Evolutionary conservation across 2,113 vertebrate species (phyloP).

Genomic region (Muntiacus reevesi): DNA sequence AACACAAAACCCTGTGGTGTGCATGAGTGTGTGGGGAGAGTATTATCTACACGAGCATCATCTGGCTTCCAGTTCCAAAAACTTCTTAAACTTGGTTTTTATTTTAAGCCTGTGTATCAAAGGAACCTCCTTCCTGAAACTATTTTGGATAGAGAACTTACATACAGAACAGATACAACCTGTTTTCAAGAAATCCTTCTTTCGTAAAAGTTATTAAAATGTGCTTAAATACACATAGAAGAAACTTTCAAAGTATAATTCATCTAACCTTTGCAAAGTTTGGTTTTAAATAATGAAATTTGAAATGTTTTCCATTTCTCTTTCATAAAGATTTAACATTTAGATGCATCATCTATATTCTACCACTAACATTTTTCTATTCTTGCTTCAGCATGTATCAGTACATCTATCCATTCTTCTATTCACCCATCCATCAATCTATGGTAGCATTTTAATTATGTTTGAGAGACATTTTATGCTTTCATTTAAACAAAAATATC

Average conservation of each 20-base stretch:
- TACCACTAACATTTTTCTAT: background rate
- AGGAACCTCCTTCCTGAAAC: constrained; percentile 56
- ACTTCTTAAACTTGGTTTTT: constrained; percentile 38
- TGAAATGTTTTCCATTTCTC: background rate
- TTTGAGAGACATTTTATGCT: background rate
- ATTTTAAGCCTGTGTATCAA: constrained; percentile 54
- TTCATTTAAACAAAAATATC: constrained; percentile 23
- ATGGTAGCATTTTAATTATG: background rate
- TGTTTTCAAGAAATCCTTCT: constrained; percentile 53
- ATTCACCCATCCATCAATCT: background rate
- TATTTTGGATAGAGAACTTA: constrained; percentile 57
- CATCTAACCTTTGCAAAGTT: background rate
- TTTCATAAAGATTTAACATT: background rate
- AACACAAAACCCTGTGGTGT: background rate
- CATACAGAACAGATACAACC: constrained; percentile 47
- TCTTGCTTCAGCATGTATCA: background rate
- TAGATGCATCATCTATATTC: background rate
- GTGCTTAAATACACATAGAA: constrained; percentile 23
- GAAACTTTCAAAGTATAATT: constrained; percentile 30
- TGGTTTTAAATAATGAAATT: constrained; percentile 34
- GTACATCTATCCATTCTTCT: background rate
- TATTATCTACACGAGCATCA: background rate
- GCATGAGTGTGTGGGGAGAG: background rate
- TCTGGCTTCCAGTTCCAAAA: background rate
- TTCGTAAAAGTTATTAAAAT: constrained; percentile 43